These are phyloP conservation scores for Erebia aethiops DNA, from an alignment of 2,888 invertebrate genomes.

Conservation along the genomic window DNA sequence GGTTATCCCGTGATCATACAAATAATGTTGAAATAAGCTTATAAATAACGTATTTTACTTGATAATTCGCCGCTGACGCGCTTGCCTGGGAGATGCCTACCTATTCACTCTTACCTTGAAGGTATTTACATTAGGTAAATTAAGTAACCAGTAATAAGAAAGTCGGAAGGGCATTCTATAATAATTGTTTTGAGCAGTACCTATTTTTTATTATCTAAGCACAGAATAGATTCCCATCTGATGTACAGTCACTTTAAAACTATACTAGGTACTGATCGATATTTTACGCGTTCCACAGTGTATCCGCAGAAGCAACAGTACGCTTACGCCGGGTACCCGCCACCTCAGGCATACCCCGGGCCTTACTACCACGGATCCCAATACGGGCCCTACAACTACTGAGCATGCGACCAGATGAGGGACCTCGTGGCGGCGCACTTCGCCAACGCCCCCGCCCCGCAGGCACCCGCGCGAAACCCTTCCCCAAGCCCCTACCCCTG, in stretches of 20 bases:
- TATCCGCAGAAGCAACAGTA: slow-evolving; percentile 97
- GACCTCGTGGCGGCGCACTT: slow-evolving; percentile 75
- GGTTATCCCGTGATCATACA: too few relatives aligned
- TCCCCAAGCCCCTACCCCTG: slow-evolving; percentile 59
- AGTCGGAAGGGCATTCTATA: too few relatives aligned
- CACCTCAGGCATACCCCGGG: slow-evolving; percentile 91
- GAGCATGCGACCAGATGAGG: slow-evolving; percentile 83
- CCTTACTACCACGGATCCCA: slow-evolving; percentile 96
- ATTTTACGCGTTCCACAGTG: slow-evolving; percentile 80
- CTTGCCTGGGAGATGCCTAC: too few relatives aligned
- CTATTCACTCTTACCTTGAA: too few relatives aligned
- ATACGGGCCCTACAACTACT: slow-evolving; percentile 97
- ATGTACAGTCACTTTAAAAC: background rate
- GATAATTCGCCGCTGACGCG: too few relatives aligned
- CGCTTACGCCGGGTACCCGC: slow-evolving; percentile 94
- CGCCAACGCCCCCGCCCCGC: slow-evolving; percentile 75
- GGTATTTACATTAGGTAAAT: too few relatives aligned
- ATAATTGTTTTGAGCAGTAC: too few relatives aligned
- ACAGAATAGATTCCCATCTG: background rate
- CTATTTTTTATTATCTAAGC: too few relatives aligned
- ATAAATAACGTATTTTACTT: too few relatives aligned
- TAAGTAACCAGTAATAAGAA: too few relatives aligned
- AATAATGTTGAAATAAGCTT: too few relatives aligned
- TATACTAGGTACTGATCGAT: background rate
- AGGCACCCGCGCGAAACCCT: slow-evolving; percentile 74